Percentiles rank a stretch among this genome's conserved stretches.
phyloP scores from a whole-genome alignment of 2,797 vertebrate genomes.

The Triplophysa yarkandensis region DNA sequence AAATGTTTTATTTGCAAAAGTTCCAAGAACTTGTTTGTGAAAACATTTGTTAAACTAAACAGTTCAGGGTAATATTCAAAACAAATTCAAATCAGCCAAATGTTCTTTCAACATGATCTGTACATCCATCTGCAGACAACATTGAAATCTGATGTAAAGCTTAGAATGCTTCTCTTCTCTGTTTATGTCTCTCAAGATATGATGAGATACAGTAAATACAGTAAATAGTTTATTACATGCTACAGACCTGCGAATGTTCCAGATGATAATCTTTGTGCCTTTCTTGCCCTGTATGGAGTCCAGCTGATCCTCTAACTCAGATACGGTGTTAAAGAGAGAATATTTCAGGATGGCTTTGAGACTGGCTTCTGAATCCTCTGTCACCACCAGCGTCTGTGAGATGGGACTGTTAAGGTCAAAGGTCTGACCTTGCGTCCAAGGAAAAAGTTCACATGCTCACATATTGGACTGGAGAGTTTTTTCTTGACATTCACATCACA shows the following conservation, averaged over 20 bases:
- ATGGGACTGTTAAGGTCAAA: slow-evolving; percentile 12
- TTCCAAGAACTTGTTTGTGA: background rate
- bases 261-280: slow-evolving; percentile 83
- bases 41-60: slow-evolving; percentile 24
- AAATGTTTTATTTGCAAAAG: background rate
- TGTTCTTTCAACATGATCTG: background rate
- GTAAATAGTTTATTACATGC: background rate
- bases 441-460: background rate
- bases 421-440: background rate
- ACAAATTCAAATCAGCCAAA: slow-evolving; percentile 4
- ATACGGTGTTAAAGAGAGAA: slow-evolving; percentile 75
- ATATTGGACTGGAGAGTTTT: no score
- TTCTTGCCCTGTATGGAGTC: slow-evolving; percentile 81
- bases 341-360: slow-evolving; percentile 80
- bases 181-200: background rate
- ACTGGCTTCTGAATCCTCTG: slow-evolving; percentile 82
- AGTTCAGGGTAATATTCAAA: slow-evolving; percentile 6
- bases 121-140: background rate
- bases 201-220: background rate
- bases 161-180: slow-evolving; percentile 5
- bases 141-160: slow-evolving; percentile 26
- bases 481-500: no score
- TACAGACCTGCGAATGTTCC: slow-evolving; percentile 81
- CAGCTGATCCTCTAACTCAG: slow-evolving; percentile 77
- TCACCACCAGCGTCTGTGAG: slow-evolving; percentile 79